Evolutionary conservation across 2,113 vertebrate genomes (phyloP).

Genomic region (Hippolais icterina): DNA sequence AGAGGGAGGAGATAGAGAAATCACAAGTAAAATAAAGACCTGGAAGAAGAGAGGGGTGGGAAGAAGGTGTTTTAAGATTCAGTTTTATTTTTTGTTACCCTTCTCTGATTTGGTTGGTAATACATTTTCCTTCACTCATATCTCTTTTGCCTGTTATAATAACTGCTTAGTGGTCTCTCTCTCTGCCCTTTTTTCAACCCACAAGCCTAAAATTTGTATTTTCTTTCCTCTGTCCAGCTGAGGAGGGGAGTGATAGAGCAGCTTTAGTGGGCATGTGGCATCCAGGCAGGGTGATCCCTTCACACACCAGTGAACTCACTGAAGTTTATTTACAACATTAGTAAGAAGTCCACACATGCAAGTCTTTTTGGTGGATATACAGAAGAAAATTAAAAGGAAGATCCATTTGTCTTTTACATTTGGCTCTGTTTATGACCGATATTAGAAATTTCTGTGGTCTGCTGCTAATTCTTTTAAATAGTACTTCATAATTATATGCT

Average conservation of each 20-base stretch:
- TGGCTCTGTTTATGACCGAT: background rate
- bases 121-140: background rate
- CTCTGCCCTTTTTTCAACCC: background rate
- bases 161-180: background rate
- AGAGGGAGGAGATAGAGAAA: background rate
- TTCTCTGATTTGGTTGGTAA: background rate
- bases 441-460: background rate
- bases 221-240: background rate
- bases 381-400: background rate
- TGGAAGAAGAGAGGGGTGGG: background rate
- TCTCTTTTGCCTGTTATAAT: background rate
- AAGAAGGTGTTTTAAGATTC: background rate
- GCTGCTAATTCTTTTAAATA: background rate
- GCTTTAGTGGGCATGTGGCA: background rate
- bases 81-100: background rate
- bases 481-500: background rate
- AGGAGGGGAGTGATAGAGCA: background rate
- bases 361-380: background rate
- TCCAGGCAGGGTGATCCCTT: background rate
- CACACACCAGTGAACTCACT: background rate
- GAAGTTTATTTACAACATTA: background rate
- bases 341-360: background rate
- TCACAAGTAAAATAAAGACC: rapidly evolving
- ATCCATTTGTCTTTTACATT: background rate
- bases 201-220: background rate